Evolutionary conservation across 2,113 vertebrate species (phyloP).

Genomic region (Orthonyx spaldingii): DNA sequence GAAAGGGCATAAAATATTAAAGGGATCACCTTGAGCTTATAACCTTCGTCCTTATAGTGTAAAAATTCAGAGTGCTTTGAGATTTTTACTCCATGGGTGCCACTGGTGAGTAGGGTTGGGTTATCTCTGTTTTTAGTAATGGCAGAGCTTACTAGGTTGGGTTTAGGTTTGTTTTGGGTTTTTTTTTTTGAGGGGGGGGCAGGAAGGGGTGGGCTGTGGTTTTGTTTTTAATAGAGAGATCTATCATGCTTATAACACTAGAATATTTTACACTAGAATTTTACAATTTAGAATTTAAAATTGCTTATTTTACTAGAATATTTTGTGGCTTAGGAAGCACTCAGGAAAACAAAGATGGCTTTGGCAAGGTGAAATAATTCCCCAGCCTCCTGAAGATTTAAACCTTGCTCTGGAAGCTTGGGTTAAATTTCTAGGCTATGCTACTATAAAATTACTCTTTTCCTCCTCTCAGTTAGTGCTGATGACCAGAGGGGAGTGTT

Average conservation of each 20-base stretch:
- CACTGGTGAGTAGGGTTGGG: not conserved
- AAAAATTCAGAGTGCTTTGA: not conserved
- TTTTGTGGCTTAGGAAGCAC: not conserved
- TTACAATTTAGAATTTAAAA: no score
- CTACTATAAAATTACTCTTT: not conserved
- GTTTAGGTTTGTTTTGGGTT: not conserved
- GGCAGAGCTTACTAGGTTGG: not conserved
- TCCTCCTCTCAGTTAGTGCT: not conserved
- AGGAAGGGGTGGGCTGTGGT: accelerated
- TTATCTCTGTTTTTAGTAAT: not conserved
- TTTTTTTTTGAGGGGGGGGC: accelerated
- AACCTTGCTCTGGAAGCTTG: not conserved
- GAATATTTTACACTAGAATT: no score
- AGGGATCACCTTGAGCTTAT: not conserved
- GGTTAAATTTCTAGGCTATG: not conserved
- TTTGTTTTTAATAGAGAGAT: not conserved
- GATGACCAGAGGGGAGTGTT: not conserved
- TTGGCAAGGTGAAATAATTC: not conserved
- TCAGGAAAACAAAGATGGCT: not conserved
- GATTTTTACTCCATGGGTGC: accelerated
- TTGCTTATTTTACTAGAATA: no score
- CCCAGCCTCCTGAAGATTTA: not conserved
- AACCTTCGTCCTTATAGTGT: not conserved
- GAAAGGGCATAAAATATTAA: not conserved
- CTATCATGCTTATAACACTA: not conserved